A percentile compares a stretch with the other conserved stretches of the same genome.
Conservation (phyloP, 2,113 vertebrate species). For the Tyrannus savana region DNA sequence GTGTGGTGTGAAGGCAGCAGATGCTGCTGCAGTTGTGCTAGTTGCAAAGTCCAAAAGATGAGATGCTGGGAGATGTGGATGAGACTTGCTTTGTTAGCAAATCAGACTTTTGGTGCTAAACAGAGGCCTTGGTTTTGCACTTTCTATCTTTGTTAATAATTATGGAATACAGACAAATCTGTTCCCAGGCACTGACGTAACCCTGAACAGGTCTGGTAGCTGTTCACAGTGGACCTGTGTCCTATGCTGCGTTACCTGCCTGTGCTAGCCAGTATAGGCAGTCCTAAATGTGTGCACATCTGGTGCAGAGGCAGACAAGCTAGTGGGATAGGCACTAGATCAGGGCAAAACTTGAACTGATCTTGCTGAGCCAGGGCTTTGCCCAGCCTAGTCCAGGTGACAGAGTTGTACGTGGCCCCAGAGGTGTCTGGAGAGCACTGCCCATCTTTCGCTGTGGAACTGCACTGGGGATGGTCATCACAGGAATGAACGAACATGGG, state of each 20-base stretch:
- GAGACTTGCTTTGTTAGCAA: not conserved
- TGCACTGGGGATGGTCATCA: fast-evolving
- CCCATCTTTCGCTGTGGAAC: not conserved
- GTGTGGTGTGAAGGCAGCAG: not conserved
- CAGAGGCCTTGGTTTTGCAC: not conserved
- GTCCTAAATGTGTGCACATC: fast-evolving
- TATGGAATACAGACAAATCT: not conserved
- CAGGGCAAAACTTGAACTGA: not conserved
- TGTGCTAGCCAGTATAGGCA: not conserved
- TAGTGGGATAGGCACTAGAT: no score
- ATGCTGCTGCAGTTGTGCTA: not conserved
- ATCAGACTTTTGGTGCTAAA: fast-evolving
- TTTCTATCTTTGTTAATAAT: not conserved
- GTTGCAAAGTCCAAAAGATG: not conserved
- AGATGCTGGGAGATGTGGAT: not conserved
- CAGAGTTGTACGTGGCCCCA: not conserved
- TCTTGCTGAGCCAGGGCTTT: not conserved
- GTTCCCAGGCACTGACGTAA: not conserved
- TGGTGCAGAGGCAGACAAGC: not conserved
- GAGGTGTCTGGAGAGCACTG: not conserved
- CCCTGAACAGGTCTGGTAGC: not conserved
- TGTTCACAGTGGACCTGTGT: not conserved
- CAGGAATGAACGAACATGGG: fast-evolving
- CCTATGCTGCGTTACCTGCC: not conserved
- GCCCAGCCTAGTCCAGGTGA: no score